These are phyloP conservation scores for Candoia aspera DNA, from an alignment of 2,113 vertebrate genomes.

Conservation along the genomic window DNA sequence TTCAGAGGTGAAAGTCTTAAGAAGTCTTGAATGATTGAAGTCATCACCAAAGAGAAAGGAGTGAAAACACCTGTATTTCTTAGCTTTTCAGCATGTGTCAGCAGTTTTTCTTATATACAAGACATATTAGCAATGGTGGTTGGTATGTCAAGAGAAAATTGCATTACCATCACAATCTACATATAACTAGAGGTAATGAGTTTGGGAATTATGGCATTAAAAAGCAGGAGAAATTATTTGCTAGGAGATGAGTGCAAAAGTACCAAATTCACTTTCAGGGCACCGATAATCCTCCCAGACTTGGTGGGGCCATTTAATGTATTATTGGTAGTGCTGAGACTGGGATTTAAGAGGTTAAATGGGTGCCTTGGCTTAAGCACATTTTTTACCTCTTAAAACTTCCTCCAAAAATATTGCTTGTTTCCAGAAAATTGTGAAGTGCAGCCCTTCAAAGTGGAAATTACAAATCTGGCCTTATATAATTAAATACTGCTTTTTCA, in stretches of 20 bases:
- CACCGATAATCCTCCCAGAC: not conserved
- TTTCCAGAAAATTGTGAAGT: not conserved
- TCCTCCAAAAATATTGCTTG: not conserved
- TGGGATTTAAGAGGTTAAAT: not conserved
- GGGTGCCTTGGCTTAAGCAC: not conserved
- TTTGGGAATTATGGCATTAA: not conserved
- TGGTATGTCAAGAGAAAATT: not conserved
- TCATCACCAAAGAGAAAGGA: not conserved
- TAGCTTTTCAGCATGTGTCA: not conserved
- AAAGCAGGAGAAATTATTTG: not conserved
- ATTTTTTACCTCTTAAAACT: not conserved
- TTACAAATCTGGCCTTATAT: not conserved
- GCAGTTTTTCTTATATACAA: not conserved
- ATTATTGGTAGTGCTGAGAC: not conserved
- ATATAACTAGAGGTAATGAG: not conserved
- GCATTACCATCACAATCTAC: not conserved
- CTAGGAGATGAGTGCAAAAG: not conserved
- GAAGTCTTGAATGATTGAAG: not conserved
- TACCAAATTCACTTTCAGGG: not conserved
- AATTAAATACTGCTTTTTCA: not conserved
- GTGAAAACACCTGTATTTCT: not conserved
- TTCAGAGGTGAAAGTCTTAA: not conserved
- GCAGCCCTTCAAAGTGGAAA: not conserved
- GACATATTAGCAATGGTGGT: not conserved
- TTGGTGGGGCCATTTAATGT: not conserved